Evolutionary conservation across 2,113 vertebrate species (phyloP), one percentile per base, ranked within the genome.

Genomic region (Willisornis vidua): DNA sequence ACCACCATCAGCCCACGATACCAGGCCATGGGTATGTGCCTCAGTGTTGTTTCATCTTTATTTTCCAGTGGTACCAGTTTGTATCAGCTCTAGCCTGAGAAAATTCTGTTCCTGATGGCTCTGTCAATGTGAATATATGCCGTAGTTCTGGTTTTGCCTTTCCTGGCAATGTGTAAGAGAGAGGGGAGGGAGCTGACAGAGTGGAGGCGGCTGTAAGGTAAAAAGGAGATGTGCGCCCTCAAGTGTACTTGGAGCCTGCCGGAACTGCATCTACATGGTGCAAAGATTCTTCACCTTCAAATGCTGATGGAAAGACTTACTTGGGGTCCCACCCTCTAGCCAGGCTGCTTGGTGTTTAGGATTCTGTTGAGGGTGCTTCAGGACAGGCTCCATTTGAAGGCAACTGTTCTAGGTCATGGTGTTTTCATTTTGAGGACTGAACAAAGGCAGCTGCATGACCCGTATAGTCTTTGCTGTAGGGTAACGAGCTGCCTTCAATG

Each of bases 1-100:
- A 99, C 99, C 10, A 99, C 99, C 15, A 99, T 99, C 97, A 99
- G 99, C 83, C 99, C 99, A 14, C 98, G 99, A 67, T 99, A 99
- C 92, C 99, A 99, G 98, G 99, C 99, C 71, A 99, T 99, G 99
- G 99, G 99, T 99, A 98, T 9, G 98, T 97, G 75, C 93, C 75
- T 55, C 28, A 23, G 7, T 31, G 55, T 55, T 80, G 46, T n/a
- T 28, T 74, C 33, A 4, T 55, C 73, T 94, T 89, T 81, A 31
- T 77, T 89, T 83, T 54, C 19, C 17, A 11, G 65, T 61, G 19
- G 31, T 55, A 58, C 28, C 23, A 54, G 43, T 62, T 92, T 77
- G 5, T 83, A 48, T 90, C 31, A 28, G 52, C 76, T 85, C 41
- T 85, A 68, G 51, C 19, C 16, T 33, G 45, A 82, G 33, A 88